Conservation (phyloP, 2,797 vertebrate genomes). For the Thalassophryne amazonica region DNA sequence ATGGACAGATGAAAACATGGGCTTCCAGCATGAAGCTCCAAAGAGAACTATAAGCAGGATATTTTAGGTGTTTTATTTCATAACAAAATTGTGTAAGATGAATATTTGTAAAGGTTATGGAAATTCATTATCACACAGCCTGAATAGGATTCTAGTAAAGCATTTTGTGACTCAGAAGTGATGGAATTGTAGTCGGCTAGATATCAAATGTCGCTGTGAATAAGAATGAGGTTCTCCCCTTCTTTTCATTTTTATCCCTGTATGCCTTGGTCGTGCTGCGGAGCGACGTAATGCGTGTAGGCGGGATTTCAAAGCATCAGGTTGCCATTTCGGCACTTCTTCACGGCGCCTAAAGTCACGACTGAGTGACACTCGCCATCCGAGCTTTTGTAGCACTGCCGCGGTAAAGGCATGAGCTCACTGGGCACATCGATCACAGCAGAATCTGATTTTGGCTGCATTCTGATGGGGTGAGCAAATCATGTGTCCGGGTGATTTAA, state of each 20-base stretch:
- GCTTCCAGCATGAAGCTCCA: no score
- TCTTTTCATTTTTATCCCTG: conserved; percentile 35
- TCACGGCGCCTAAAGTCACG: conserved; percentile 51
- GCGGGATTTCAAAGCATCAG: conserved; percentile 66
- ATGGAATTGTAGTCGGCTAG: conserved; percentile 23
- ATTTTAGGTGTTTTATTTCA: no score
- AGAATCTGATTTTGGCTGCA: conserved; percentile 47
- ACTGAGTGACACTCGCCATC: conserved; percentile 42
- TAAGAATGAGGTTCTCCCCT: conserved; percentile 36
- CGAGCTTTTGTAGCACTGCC: conserved; percentile 57
- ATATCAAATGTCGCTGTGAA: conserved; percentile 53
- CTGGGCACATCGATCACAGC: conserved; percentile 48
- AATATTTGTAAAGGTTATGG: neutral
- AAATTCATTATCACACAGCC: conserved; percentile 4
- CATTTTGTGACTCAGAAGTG: conserved; percentile 24
- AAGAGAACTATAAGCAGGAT: neutral
- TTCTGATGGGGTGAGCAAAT: conserved; percentile 39
- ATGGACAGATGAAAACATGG: no score
- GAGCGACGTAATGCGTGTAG: conserved; percentile 72
- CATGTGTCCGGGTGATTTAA: conserved; percentile 23
- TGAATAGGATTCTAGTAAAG: conserved; percentile 14
- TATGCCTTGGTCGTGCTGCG: conserved; percentile 43
- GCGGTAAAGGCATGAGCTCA: conserved; percentile 68
- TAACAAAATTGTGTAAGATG: no score
- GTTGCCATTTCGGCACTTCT: conserved; percentile 59